Percentiles rank a stretch among this genome's conserved stretches.
Evolutionary conservation across 2,113 vertebrate genomes (phyloP).

Genomic region (Muntiacus reevesi): DNA sequence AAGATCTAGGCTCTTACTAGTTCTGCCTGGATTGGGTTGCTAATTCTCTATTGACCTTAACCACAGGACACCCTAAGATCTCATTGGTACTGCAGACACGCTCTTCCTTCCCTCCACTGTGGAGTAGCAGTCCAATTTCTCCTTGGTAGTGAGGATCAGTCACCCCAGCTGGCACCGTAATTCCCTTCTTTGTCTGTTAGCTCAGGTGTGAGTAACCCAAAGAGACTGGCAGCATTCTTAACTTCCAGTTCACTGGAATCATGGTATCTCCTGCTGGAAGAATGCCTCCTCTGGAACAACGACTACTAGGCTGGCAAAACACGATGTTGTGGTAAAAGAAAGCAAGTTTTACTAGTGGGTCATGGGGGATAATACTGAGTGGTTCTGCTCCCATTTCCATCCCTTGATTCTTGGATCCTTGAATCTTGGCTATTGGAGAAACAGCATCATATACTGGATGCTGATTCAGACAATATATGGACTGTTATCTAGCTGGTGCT

Average conservation of each 20-base stretch:
- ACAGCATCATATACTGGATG: not conserved
- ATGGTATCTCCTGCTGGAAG: not conserved
- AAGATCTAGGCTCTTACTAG: not conserved
- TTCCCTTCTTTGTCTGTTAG: not conserved
- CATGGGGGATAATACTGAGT: not conserved
- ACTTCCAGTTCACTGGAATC: not conserved
- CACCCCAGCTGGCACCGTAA: not conserved
- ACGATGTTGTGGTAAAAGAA: not conserved
- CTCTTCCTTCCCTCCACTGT: not conserved
- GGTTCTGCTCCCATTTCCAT: not conserved
- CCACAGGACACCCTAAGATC: not conserved
- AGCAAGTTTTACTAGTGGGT: not conserved
- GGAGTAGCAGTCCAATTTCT: not conserved
- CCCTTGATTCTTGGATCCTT: not conserved
- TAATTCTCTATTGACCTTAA: not conserved
- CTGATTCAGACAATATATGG: not conserved
- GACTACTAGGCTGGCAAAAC: not conserved
- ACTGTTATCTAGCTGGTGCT: not conserved
- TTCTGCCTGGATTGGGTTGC: not conserved
- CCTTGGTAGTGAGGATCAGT: not conserved
- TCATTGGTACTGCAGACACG: not conserved
- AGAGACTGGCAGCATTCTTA: not conserved
- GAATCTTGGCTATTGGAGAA: not conserved
- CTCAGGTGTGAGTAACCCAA: not conserved
- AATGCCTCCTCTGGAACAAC: not conserved